Percentiles rank a stretch among this genome's conserved stretches.
phyloP scores from a whole-genome alignment of 2,888 invertebrate genomes.

The Pecten maximus region DNA sequence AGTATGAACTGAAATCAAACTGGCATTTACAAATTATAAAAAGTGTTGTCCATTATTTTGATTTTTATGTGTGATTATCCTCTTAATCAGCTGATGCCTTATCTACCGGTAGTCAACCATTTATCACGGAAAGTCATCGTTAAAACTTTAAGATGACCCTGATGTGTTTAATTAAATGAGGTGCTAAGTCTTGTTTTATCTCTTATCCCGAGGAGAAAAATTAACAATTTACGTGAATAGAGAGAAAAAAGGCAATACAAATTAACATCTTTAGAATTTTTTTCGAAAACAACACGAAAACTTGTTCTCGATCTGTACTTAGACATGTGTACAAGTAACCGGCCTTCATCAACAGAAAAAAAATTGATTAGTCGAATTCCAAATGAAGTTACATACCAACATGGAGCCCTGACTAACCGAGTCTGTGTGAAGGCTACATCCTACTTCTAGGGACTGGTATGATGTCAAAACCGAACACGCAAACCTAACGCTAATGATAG shows the following conservation, averaged over 20 bases:
- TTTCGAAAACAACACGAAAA: neutral
- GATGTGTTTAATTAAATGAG: conserved; percentile 8
- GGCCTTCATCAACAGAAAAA: neutral
- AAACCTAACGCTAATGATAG: neutral
- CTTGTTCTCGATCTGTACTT: neutral
- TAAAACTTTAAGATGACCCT: conserved; percentile 5
- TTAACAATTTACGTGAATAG: neutral
- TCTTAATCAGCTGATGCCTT: neutral
- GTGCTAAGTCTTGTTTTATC: neutral
- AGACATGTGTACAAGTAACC: neutral
- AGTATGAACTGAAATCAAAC: too few species aligned
- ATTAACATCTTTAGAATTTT: conserved; percentile 8
- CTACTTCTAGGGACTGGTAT: neutral
- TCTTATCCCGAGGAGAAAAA: neutral
- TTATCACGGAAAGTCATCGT: neutral
- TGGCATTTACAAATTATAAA: too few species aligned
- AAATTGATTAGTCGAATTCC: neutral
- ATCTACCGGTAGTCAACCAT: neutral
- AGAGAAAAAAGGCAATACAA: neutral
- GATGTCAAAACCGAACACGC: neutral
- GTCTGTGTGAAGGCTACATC: neutral
- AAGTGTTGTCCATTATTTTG: too few species aligned
- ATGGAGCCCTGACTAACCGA: neutral
- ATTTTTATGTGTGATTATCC: neutral
- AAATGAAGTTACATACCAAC: neutral